A percentile compares a stretch with the other conserved stretches of the same genome.
These are phyloP conservation scores for Takifugu bimaculatus DNA, from an alignment of 2,113 vertebrate genomes.

Conservation along the genomic window DNA sequence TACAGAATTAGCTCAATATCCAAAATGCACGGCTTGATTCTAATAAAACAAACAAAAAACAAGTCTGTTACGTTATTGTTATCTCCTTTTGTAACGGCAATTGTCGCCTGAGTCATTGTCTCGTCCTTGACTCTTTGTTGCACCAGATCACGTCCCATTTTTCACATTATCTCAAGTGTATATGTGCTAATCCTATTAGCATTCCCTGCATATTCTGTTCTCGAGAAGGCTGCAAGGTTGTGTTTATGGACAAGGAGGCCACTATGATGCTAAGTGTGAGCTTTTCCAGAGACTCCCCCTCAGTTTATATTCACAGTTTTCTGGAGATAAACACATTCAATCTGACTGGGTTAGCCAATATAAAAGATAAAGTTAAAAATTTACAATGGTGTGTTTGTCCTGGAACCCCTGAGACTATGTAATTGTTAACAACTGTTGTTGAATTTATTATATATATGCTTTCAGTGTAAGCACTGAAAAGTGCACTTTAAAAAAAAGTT, in stretches of 20 bases:
- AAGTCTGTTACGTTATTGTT: background rate
- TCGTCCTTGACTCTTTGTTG: conserved; percentile 32
- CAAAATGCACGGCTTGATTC: no score
- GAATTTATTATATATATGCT: background rate
- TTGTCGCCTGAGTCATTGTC: conserved; percentile 16
- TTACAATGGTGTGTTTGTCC: no score
- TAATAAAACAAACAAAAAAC: background rate
- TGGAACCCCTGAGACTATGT: conserved; percentile 8
- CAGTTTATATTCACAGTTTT: no score
- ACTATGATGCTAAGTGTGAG: conserved; percentile 38
- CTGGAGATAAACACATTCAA: no score
- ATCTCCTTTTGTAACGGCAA: conserved; percentile 18
- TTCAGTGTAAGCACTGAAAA: no score
- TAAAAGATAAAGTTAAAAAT: no score
- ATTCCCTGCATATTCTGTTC: conserved; percentile 50
- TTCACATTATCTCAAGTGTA: conserved; percentile 60
- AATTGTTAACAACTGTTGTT: conserved; percentile 37
- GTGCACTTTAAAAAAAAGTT: no score
- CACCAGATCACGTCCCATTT: conserved; percentile 44
- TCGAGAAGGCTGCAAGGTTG: conserved; percentile 54
- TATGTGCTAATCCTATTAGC: conserved; percentile 53
- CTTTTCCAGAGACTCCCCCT: no score
- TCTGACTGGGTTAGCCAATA: no score
- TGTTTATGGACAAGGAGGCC: conserved; percentile 49
- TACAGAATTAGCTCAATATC: no score